phyloP scores from a whole-genome alignment of 2,113 vertebrate species.

The Centropristis striata region DNA sequence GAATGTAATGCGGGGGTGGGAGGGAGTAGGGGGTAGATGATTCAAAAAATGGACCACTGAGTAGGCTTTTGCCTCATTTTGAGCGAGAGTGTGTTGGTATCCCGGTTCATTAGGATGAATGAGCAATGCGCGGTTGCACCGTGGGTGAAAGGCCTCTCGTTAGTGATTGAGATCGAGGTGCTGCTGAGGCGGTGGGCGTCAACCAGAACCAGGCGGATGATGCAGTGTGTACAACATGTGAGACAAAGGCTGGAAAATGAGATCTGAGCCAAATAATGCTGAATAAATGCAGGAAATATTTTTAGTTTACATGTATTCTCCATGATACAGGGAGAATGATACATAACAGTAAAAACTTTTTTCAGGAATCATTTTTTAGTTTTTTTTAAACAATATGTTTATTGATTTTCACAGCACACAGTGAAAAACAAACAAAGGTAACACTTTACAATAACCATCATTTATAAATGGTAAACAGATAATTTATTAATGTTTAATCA shows the following conservation, averaged over 20 bases:
- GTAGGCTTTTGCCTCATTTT: conserved; percentile 42
- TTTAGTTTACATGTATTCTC: conserved; percentile 11
- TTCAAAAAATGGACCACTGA: conserved; percentile 26
- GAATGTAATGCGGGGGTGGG: conserved; percentile 22
- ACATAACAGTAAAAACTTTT: neutral
- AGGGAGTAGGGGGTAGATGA: neutral
- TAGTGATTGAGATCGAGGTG: conserved; percentile 66
- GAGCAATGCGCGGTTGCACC: conserved; percentile 51
- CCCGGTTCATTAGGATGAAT: conserved; percentile 70
- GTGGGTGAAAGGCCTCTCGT: conserved; percentile 72
- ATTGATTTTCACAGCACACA: too few species aligned
- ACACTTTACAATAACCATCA: too few species aligned
- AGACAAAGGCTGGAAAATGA: conserved; percentile 37
- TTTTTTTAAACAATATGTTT: too few species aligned
- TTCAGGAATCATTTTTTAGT: neutral
- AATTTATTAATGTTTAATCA: too few species aligned
- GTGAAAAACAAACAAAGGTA: too few species aligned
- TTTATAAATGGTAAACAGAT: too few species aligned
- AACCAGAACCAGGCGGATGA: conserved; percentile 42
- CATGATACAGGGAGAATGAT: neutral
- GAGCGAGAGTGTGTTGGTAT: conserved; percentile 40
- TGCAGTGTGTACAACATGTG: conserved; percentile 9
- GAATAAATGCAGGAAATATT: conserved; percentile 11
- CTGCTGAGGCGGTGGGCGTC: conserved; percentile 69
- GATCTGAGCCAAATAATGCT: conserved; percentile 17